A percentile compares a stretch with the other conserved stretches of the same genome.
Conservation (phyloP, 2,113 vertebrate genomes). For the Eonycteris spelaea region DNA sequence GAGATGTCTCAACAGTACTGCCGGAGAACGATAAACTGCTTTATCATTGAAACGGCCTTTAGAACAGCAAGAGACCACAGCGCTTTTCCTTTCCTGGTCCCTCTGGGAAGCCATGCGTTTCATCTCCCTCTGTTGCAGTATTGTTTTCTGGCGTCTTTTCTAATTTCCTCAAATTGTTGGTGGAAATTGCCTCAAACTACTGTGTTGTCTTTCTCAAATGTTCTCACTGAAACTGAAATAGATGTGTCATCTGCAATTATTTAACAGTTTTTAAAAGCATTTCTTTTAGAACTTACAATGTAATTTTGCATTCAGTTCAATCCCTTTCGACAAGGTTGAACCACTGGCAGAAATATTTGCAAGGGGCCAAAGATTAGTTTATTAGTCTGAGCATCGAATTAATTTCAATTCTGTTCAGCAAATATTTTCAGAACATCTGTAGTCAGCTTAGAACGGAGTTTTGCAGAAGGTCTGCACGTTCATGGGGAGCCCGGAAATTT, state of each 20-base stretch:
- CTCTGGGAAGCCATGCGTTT: not conserved
- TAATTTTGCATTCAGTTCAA: not conserved
- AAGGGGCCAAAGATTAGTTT: not conserved
- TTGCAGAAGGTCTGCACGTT: not conserved
- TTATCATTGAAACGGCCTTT: too few relatives aligned
- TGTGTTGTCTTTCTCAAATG: constrained; percentile 31
- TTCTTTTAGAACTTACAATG: not conserved
- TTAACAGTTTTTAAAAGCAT: constrained; percentile 31
- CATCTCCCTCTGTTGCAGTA: not conserved
- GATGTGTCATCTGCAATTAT: not conserved
- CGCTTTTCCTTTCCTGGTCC: not conserved
- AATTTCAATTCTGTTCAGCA: not conserved
- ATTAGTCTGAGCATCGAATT: constrained; percentile 15
- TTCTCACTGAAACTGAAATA: constrained; percentile 44
- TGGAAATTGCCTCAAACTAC: constrained; percentile 24
- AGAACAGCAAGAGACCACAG: rapidly evolving
- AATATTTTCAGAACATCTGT: not conserved
- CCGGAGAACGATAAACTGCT: not conserved
- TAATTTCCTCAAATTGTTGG: constrained; percentile 43
- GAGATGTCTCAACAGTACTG: not conserved
- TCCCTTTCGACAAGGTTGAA: not conserved
- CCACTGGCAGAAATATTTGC: not conserved
- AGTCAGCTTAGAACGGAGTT: not conserved
- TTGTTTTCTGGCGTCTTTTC: not conserved
- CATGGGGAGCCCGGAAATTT: not conserved